Conservation (phyloP, 1,140 invertebrate genomes). For the Adoxophyes honmai region DNA sequence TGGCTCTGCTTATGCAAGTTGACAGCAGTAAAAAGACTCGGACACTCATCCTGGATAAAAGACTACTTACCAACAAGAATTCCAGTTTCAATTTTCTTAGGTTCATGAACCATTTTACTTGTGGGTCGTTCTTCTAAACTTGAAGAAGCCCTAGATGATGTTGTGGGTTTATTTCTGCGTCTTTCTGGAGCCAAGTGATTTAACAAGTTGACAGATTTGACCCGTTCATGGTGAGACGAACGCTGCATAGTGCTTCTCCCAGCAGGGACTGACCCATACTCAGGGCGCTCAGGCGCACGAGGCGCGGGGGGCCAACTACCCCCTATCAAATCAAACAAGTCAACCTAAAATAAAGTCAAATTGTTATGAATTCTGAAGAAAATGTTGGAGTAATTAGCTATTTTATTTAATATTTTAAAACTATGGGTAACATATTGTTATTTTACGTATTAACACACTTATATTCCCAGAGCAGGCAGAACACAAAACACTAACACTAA, state of each 20-base stretch:
- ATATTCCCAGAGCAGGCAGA: too few relatives aligned
- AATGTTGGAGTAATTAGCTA: too few relatives aligned
- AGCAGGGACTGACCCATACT: conserved; percentile 58
- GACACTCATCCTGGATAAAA: too few relatives aligned
- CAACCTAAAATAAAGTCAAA: conserved; percentile 42
- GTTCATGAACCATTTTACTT: conserved; percentile 65
- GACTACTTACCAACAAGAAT: conserved; percentile 56
- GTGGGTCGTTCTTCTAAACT: conserved; percentile 29
- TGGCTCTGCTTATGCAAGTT: too few relatives aligned
- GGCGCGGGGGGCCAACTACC: conserved; percentile 70
- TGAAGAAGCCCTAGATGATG: conserved; percentile 18
- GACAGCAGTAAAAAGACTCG: too few relatives aligned
- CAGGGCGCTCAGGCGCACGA: conserved; percentile 43
- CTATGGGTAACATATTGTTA: too few relatives aligned
- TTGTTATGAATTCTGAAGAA: too few relatives aligned
- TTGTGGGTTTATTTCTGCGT: conserved; percentile 35
- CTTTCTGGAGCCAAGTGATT: conserved; percentile 58
- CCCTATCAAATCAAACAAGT: conserved; percentile 63
- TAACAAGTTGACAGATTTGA: conserved; percentile 63
- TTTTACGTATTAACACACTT: too few relatives aligned
- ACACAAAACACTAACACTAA: too few relatives aligned
- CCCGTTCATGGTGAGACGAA: conserved; percentile 45
- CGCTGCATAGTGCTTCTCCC: conserved; percentile 57
- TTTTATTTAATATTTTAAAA: too few relatives aligned
- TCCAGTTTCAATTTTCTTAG: conserved; percentile 65